A percentile compares a stretch with the other conserved stretches of the same genome.
Conservation (phyloP, 2,113 vertebrate species). For the Tamias sibiricus region DNA sequence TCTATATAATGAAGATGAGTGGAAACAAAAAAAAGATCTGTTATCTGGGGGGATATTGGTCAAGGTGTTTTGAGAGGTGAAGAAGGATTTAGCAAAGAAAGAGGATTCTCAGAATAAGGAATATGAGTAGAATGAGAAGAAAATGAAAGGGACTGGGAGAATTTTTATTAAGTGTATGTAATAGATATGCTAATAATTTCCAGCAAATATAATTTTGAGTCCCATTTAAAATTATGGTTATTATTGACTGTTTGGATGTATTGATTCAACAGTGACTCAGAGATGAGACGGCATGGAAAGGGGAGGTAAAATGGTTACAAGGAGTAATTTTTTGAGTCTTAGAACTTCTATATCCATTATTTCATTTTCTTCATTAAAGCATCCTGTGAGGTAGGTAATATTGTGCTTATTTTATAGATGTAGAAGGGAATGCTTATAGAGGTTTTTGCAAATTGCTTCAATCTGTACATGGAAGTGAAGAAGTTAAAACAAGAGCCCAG, state of each 20-base stretch:
- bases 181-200: background rate
- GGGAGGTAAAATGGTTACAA: background rate
- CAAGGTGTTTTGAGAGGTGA: background rate
- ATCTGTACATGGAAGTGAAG: background rate
- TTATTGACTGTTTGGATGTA: background rate
- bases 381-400: background rate
- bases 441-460: background rate
- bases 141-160: background rate
- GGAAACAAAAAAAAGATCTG: background rate
- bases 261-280: slow-evolving; percentile 27
- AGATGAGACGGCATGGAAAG: background rate
- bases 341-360: background rate
- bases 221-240: background rate
- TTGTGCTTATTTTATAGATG: background rate
- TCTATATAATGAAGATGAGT: background rate
- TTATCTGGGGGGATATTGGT: background rate
- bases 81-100: background rate
- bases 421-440: background rate
- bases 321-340: background rate
- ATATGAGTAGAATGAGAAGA: background rate
- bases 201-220: background rate
- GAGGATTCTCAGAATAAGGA: background rate
- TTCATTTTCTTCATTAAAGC: background rate
- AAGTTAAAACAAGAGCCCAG: background rate
- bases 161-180: background rate